Conservation (phyloP, 1,140 invertebrate genomes). For the Drosophila burlai region DNA sequence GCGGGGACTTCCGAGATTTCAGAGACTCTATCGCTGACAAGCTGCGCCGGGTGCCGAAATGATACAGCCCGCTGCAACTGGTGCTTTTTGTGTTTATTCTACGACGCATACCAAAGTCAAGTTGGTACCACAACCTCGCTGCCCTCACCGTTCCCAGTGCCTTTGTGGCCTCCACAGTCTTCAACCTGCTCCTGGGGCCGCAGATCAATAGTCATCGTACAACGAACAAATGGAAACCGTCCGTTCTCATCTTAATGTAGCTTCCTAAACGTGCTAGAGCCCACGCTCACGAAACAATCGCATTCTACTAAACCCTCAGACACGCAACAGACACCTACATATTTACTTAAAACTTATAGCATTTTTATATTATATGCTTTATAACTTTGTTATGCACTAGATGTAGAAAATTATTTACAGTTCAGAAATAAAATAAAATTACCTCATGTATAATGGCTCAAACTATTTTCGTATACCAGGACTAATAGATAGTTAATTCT, state of each 20-base stretch:
- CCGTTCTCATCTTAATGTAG: constrained; percentile 13
- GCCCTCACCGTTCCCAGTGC: constrained; percentile 33
- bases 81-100: constrained; percentile 54
- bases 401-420: constrained; percentile 19
- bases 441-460: neutral
- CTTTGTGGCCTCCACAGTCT: constrained; percentile 10
- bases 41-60: constrained; percentile 60
- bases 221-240: constrained; percentile 48
- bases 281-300: constrained; percentile 17
- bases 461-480: neutral
- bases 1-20: constrained; percentile 68
- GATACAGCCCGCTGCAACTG: constrained; percentile 17
- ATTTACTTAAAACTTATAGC: constrained; percentile 18
- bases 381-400: constrained; percentile 49
- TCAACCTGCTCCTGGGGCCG: constrained; percentile 1
- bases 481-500: neutral
- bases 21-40: constrained; percentile 69
- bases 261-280: constrained; percentile 28
- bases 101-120: constrained; percentile 36
- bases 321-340: neutral
- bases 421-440: constrained; percentile 2
- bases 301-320: constrained; percentile 25
- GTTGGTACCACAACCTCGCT: constrained; percentile 42
- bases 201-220: constrained; percentile 29
- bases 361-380: constrained; percentile 18